Base-by-base conservation (phyloP, 2,113 vertebrate species). In the Epinephelus cyanopodus region DNA sequence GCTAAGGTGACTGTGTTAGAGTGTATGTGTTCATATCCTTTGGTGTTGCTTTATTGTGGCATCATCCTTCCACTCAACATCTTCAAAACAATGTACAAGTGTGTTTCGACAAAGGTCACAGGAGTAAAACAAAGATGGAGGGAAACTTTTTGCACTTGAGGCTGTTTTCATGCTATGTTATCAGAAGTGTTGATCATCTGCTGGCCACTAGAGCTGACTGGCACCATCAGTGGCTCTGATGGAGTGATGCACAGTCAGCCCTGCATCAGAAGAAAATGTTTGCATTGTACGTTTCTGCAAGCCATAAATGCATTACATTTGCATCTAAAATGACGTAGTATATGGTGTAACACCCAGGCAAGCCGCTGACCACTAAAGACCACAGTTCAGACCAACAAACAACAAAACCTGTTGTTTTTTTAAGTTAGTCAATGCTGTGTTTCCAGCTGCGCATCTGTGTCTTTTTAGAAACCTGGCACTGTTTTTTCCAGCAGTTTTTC, bases 91-190 rank as follows among this genome's bases (percentile, higher is more conserved):
- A 11, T 45, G 15, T 19, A 53, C 60, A 58, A 48, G 45, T 54
- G 15, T 18, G 21, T 3, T 47, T 57, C 29, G 65, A 87, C 53
- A 65, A 75, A 61, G 57, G 57, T 82, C 66, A 48, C 27, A 48
- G 42, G 61, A 23, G 52, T 63, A 9, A 73, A 74, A 69, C 56
- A 17, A 57, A 63, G 25, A 70, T 29, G 5, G 54, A 77, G 14
- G 19, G 29, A 60, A 25, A 11, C 13, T 53, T 62, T 67, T 48
- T 23, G 5, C 33, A 17, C 37, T 45, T 29, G 2, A 47, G 62
- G 52, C 52, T 29, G 13, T n/a, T 77, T 69, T 45, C 21, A 39
- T 25, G 25, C 21, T 5, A 18, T 3, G 17, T 39, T 39, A 27
- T 42, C 37, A 23, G 6, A 15, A 8, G 39, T 15, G 12, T 67